Evolutionary conservation across 2,113 vertebrate genomes (phyloP).

Genomic region (Scopus umbretta): DNA sequence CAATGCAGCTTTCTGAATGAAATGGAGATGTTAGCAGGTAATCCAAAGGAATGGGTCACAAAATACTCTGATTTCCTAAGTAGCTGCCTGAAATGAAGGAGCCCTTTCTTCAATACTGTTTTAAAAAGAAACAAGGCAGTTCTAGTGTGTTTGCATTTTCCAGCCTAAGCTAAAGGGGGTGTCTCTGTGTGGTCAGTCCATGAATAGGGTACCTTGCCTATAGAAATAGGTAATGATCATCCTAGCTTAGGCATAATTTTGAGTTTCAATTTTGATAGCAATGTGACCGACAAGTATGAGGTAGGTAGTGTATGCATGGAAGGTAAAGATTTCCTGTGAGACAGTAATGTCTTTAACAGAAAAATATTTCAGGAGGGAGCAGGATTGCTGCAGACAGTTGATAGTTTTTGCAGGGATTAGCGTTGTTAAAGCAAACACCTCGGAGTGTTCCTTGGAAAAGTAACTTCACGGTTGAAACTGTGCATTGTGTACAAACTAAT

Average conservation of each 20-base stretch:
- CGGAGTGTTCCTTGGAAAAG: background rate
- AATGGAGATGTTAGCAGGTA: conserved; percentile 32
- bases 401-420: conserved; percentile 47
- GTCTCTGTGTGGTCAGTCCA: conserved; percentile 17
- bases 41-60: background rate
- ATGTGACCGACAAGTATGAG: background rate
- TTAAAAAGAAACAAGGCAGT: conserved; percentile 41
- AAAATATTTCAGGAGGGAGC: background rate
- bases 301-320: background rate
- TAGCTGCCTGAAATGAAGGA: conserved; percentile 13
- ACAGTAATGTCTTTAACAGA: conserved; percentile 47
- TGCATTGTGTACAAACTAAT: background rate
- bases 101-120: conserved; percentile 37
- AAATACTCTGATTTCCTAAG: background rate
- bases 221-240: background rate
- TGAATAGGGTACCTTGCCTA: background rate
- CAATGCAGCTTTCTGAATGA: background rate
- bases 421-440: conserved; percentile 3
- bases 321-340: conserved; percentile 37
- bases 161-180: background rate
- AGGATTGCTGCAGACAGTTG: background rate
- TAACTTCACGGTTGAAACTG: background rate
- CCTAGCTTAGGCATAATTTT: background rate
- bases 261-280: conserved; percentile 8
- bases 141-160: background rate